Conservation (phyloP, 2,888 invertebrate species). For the Leucania comma region DNA sequence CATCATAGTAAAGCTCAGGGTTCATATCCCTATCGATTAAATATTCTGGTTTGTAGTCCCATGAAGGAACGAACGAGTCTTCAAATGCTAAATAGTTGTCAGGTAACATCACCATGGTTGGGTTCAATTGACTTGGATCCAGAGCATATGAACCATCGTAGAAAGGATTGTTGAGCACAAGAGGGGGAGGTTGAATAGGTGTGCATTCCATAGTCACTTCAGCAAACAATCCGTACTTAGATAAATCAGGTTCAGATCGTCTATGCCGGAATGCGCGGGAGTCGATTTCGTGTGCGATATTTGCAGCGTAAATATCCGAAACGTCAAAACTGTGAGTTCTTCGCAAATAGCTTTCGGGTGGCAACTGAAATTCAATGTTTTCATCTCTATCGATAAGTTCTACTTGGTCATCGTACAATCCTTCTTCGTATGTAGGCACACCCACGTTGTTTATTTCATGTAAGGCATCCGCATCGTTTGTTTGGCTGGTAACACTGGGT, state of each 20-base stretch:
- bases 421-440: conserved; percentile 83
- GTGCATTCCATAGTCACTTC: conserved; percentile 82
- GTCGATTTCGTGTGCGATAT: conserved; percentile 75
- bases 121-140: conserved; percentile 78
- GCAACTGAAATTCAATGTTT: conserved; percentile 72
- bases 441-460: conserved; percentile 89
- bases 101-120: conserved; percentile 83
- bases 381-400: conserved; percentile 73
- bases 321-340: conserved; percentile 87
- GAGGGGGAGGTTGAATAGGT: conserved; percentile 79
- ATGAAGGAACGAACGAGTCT: conserved; percentile 87
- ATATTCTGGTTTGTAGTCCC: conserved; percentile 85
- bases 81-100: conserved; percentile 89
- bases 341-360: conserved; percentile 77
- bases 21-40: conserved; percentile 77
- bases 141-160: conserved; percentile 86
- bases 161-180: conserved; percentile 89
- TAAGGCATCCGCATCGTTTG: conserved; percentile 81
- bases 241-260: conserved; percentile 87
- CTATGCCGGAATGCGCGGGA: conserved; percentile 74
- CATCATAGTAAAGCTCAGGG: conserved; percentile 82
- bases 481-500: conserved; percentile 74
- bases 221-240: conserved; percentile 84
- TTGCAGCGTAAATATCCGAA: conserved; percentile 81
- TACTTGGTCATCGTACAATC: conserved; percentile 74